Base-by-base conservation (phyloP, 1,140 invertebrate species). In the Bemisia tabaci region DNA sequence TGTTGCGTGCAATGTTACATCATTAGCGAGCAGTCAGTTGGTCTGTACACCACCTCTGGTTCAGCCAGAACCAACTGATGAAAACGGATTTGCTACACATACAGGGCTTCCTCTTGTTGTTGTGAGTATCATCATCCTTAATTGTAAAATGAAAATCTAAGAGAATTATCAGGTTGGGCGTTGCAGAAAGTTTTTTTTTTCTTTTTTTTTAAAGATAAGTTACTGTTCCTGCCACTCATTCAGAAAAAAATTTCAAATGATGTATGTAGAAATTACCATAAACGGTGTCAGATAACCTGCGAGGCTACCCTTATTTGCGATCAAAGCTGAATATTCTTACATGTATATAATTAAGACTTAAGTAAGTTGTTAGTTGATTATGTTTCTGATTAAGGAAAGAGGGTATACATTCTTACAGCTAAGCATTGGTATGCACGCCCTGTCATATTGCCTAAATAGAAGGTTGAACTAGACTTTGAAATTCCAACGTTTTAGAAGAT, bases 1-100 rank as follows among this genome's bases (percentile, higher is more conserved):
- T 0, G 80, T 85, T 71, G 81, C 83, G 2, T 98, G 95, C 74
- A 97, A 97, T 79, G 89, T 97, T 1, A 97, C 94, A 1, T 94
- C 94, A 59, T 78, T 97, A 11, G 92, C 92, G 0, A 82, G 87
- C 71, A 88, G 85, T 22, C 93, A 97, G 75, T 78, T 98, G 5
- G 86, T 95, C 21, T 98, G 95, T 73, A 88, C 87, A 23, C 94
- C 93, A 12, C 93, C 93, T 1, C 87, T 90, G 73, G 79, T 84
- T 60, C 89, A 92, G 72, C 95, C 95, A n/a, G 73, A 83, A 1
- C 84, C 87, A 59, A 95, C 90, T 2, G 92, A 95, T 79, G 92
- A 95, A 77, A 85, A 86, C 75, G 91, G 90, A 21, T 78, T 87
- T 25, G 86, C 86, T 75, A 90, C 80, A 17, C 81, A 87, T n/a